Evolutionary conservation across 1,140 invertebrate genomes (phyloP), one percentile per base, ranked within the genome.

Genomic region (Bursaphelenchus mucronatus): DNA sequence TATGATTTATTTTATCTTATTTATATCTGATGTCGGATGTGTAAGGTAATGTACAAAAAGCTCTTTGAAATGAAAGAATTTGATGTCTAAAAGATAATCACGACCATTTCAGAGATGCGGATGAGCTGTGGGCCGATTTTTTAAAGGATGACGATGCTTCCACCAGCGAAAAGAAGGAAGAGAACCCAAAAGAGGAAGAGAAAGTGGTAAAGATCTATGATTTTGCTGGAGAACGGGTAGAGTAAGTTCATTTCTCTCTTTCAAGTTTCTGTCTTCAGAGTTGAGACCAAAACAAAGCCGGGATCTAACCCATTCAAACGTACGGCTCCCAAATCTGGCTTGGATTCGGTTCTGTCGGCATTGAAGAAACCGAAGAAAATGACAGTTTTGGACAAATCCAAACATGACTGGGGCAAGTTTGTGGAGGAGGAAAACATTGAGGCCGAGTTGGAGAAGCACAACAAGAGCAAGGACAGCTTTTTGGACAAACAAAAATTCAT

Each of bases 401-500:
- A 53, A 11, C 63, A 66, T 11, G 71, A 73, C 55, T 73, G 71
- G 71, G 17, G 69, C 4, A 45, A 69, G 43, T 75, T 71, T 61
- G 73, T 74, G 13, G 41, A 66, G 17, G 62, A 74, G n/a, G 64
- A 74, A 43, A 45, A 57, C 11, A 45, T 73, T 8, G 58, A 75
- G 47, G 61, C 66, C 21, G 71, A 73, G 11, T 39, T 73, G 19
- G 44, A 59, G 9, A 53, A 40, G 7, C 71, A 73, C 50, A 40
- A 65, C n/a, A 21, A 49, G 21, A 71, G 71, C 55, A 69, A 73
- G 46, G 72, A 73, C 39, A 52, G 57, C 13, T 73, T 61, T 52
- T 57, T 73, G 30, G 71, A 73, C 17, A 71, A 67, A 46, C 71
- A 74, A 62, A 68, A 74, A 0, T 73, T 73, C 50, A 13, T 75